These are phyloP conservation scores for Aspidiotus rigidus DNA, from an alignment of 2,888 invertebrate genomes.

Conservation along the genomic window DNA sequence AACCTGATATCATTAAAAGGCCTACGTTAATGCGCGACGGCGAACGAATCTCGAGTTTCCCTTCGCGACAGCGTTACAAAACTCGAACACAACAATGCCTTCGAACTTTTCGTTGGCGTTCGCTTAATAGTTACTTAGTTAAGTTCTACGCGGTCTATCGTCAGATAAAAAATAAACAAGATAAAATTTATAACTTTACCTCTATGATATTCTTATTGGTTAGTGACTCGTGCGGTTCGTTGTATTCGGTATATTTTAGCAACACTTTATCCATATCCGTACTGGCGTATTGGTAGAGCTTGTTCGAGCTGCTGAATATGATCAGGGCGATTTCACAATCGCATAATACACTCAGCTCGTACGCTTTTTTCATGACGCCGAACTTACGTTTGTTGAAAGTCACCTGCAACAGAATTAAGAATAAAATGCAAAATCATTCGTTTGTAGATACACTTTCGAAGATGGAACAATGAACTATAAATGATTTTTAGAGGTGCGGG, in stretches of 20 bases:
- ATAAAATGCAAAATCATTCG: slow-evolving; percentile 7
- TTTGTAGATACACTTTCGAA: too few species aligned
- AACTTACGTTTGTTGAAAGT: slow-evolving; percentile 99
- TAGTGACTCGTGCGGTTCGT: slow-evolving; percentile 98
- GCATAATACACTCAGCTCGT: slow-evolving; percentile 95
- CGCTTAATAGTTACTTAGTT: too few species aligned
- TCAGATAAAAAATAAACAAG: background rate
- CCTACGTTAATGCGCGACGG: too few species aligned
- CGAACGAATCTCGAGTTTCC: too few species aligned
- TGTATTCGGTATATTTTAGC: slow-evolving; percentile 99
- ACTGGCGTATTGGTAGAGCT: slow-evolving; percentile 94
- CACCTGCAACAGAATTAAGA: slow-evolving; percentile 57
- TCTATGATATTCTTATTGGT: slow-evolving; percentile 99
- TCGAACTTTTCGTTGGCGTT: too few species aligned
- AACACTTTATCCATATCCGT: slow-evolving; percentile 99
- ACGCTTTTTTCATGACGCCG: slow-evolving; percentile 99
- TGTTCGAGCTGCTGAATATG: slow-evolving; percentile 99
- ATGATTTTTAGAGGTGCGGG: too few species aligned
- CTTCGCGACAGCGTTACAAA: too few species aligned
- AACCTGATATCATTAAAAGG: too few species aligned
- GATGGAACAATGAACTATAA: too few species aligned
- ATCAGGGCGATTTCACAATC: slow-evolving; percentile 99
- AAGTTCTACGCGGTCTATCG: too few species aligned
- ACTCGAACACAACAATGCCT: too few species aligned
- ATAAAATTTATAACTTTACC: slow-evolving; percentile 50